A percentile compares a stretch with the other conserved stretches of the same genome.
Conservation (phyloP, 1,140 invertebrate genomes). For the Onthophagus taurus region DNA sequence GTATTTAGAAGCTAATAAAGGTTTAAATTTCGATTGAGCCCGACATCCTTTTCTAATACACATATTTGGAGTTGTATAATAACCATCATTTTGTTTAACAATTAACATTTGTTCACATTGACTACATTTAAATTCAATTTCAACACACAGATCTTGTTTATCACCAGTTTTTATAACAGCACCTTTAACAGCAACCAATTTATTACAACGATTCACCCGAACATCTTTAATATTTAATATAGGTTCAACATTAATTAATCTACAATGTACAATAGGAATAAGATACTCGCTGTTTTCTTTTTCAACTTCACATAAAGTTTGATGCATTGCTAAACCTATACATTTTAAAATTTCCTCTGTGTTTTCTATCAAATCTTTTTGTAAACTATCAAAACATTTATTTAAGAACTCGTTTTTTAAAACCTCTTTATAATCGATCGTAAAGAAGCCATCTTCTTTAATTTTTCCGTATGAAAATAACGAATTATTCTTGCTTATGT, state of each 20-base stretch:
- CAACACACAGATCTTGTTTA: constrained; percentile 61
- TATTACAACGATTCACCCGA: constrained; percentile 75
- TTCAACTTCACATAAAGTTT: constrained; percentile 40
- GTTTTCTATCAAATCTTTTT: constrained; percentile 52
- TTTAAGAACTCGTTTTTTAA: constrained; percentile 47
- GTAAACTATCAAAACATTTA: constrained; percentile 53
- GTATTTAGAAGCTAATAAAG: constrained; percentile 54
- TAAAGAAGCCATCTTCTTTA: constrained; percentile 50
- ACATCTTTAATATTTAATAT: constrained; percentile 59
- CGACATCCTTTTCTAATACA: constrained; percentile 49
- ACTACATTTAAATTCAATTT: constrained; percentile 71
- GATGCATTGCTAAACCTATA: constrained; percentile 63
- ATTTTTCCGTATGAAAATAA: constrained; percentile 49
- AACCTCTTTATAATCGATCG: constrained; percentile 54
- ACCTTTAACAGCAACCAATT: constrained; percentile 74
- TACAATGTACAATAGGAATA: constrained; percentile 31
- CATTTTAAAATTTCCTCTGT: constrained; percentile 54
- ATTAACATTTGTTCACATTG: constrained; percentile 55
- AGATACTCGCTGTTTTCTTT: constrained; percentile 22
- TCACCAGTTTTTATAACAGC: constrained; percentile 77
- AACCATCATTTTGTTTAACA: constrained; percentile 51
- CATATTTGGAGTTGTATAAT: constrained; percentile 45
- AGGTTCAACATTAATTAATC: constrained; percentile 62
- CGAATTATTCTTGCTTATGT: constrained; percentile 44
- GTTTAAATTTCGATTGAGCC: constrained; percentile 53